Conservation (phyloP, 1,140 invertebrate genomes). For the Triops longicaudatus region DNA sequence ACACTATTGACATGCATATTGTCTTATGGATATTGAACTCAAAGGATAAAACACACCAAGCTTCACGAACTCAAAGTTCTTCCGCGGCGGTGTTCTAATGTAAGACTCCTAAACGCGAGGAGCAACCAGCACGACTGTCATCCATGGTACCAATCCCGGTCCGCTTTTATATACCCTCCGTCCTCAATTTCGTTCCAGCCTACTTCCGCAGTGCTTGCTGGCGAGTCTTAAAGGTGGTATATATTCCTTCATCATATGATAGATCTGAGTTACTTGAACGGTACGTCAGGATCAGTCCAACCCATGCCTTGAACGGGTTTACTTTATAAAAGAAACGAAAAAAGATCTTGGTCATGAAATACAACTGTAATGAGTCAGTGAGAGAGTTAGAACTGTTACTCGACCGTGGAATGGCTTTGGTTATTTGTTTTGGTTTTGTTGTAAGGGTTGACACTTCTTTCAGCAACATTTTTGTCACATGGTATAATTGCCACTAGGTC, state of each 20-base stretch:
- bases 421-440: background rate
- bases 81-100: background rate
- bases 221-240: background rate
- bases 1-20: background rate
- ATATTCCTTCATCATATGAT: background rate
- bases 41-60: background rate
- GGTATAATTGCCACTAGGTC: too few relatives aligned
- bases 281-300: background rate
- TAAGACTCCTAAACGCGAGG: background rate
- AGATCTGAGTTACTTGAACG: background rate
- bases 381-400: background rate
- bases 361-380: background rate
- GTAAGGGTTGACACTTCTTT: too few relatives aligned
- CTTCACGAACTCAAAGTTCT: background rate
- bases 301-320: background rate
- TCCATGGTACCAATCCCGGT: background rate
- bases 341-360: background rate
- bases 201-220: background rate
- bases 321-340: background rate
- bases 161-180: conserved; percentile 2
- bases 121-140: background rate
- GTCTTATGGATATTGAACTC: background rate
- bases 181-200: conserved; percentile 9
- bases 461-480: too few relatives aligned
- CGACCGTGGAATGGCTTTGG: background rate